Evolutionary conservation across 2,888 invertebrate species (phyloP).

Genomic region (Ceramica pisi): DNA sequence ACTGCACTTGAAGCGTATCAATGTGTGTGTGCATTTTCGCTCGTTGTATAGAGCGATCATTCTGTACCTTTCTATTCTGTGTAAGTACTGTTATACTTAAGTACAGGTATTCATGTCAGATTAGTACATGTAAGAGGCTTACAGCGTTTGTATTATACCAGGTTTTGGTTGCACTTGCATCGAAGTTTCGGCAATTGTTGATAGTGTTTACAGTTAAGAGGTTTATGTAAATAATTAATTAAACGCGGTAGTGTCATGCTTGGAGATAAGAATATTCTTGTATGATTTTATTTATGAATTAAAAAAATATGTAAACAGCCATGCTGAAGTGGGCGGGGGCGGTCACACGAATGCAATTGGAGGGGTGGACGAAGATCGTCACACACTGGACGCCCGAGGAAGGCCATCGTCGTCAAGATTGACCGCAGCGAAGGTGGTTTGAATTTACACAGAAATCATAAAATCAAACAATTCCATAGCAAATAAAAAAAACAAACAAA

Average conservation of each 20-base stretch:
- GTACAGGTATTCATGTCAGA: slow-evolving; percentile 21
- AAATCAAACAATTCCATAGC: too few relatives aligned
- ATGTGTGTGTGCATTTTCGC: not conserved
- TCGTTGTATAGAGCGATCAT: not conserved
- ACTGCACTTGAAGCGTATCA: not conserved
- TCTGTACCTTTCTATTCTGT: not conserved
- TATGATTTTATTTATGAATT: too few relatives aligned
- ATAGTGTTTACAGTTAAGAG: not conserved
- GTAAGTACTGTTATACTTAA: not conserved
- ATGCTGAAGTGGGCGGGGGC: too few relatives aligned
- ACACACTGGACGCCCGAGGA: too few relatives aligned
- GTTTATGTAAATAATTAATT: not conserved
- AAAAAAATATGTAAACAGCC: too few relatives aligned
- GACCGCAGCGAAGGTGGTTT: too few relatives aligned
- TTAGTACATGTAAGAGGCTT: slow-evolving; percentile 48
- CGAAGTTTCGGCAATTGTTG: slow-evolving; percentile 11
- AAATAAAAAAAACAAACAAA: too few relatives aligned
- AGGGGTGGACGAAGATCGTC: too few relatives aligned
- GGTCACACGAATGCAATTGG: too few relatives aligned
- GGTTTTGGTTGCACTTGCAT: slow-evolving; percentile 11
- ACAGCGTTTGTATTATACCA: slow-evolving; percentile 7
- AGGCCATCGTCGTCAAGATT: too few relatives aligned
- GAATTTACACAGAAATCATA: too few relatives aligned
- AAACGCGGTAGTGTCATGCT: not conserved
- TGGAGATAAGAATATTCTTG: too few relatives aligned